phyloP scores from a whole-genome alignment of 2,888 invertebrate species.

The Drosophila merina region DNA sequence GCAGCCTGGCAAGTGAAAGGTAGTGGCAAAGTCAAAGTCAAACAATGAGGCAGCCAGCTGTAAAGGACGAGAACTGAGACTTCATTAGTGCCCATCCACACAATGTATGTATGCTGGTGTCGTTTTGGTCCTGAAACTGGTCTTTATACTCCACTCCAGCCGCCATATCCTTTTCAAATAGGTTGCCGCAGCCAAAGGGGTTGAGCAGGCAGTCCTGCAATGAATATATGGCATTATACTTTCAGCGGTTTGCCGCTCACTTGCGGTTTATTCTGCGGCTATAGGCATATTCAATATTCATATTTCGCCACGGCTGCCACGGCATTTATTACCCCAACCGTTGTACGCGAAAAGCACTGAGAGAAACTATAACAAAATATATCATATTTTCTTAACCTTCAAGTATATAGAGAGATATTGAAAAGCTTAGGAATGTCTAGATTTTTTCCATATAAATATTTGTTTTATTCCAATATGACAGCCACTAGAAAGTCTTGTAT shows the following conservation, averaged over 20 bases:
- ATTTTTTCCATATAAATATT: not conserved
- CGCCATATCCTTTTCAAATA: slow-evolving; percentile 6
- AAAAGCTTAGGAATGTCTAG: not conserved
- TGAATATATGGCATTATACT: slow-evolving; percentile 54
- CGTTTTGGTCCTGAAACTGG: slow-evolving; percentile 15
- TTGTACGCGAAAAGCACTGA: slow-evolving; percentile 24
- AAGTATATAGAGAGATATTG: not conserved
- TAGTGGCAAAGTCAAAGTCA: slow-evolving; percentile 65
- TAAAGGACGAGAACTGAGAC: slow-evolving; percentile 73
- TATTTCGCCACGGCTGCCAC: slow-evolving; percentile 61
- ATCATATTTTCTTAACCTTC: not conserved
- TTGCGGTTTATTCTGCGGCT: slow-evolving; percentile 62
- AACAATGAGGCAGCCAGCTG: slow-evolving; percentile 73
- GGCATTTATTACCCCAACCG: slow-evolving; percentile 68
- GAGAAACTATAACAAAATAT: not conserved
- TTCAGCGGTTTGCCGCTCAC: slow-evolving; percentile 39
- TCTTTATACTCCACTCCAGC: slow-evolving; percentile 5
- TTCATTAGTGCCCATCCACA: slow-evolving; percentile 72
- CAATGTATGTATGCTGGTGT: slow-evolving; percentile 59
- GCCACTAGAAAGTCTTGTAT: slow-evolving; percentile 50
- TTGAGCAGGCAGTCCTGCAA: not conserved
- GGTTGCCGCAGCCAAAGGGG: too few relatives aligned
- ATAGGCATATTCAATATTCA: slow-evolving; percentile 74
- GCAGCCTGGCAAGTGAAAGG: slow-evolving; percentile 41
- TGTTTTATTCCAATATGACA: too few relatives aligned